Conservation (phyloP, 2,113 vertebrate species). For the Indri indri region DNA sequence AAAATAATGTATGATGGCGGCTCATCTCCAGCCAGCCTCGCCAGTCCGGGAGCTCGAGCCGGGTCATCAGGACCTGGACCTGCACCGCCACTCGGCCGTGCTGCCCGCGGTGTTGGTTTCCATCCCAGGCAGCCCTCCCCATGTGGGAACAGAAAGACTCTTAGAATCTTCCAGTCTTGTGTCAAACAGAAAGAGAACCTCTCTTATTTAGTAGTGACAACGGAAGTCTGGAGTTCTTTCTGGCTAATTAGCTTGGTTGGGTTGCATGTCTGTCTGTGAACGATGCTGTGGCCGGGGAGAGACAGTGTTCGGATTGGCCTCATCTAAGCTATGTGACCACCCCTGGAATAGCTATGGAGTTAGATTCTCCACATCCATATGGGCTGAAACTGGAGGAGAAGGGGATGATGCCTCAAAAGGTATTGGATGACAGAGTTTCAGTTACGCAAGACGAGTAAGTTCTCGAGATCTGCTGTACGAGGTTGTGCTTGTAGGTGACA, state of each 20-base stretch:
- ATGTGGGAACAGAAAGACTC: neutral
- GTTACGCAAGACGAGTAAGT: rapidly evolving
- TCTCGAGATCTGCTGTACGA: neutral
- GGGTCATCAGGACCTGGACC: no score
- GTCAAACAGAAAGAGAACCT: neutral
- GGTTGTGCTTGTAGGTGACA: no score
- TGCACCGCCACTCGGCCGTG: rapidly evolving
- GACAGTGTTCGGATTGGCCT: neutral
- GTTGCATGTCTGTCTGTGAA: neutral
- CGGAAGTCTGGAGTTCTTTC: neutral
- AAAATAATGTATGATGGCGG: rapidly evolving
- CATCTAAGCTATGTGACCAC: neutral
- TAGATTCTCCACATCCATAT: neutral
- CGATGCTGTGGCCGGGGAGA: no score
- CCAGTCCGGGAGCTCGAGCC: rapidly evolving
- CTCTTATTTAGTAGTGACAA: neutral
- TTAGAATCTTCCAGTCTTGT: neutral
- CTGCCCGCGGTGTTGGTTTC: neutral
- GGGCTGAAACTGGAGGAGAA: neutral
- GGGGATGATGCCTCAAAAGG: neutral
- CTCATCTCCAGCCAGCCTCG: neutral
- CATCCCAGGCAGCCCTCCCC: neutral
- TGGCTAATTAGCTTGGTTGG: neutral
- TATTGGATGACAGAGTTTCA: neutral
- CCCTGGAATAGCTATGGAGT: neutral